These are phyloP conservation scores for Coptodon rendalli DNA, from an alignment of 2,113 vertebrate species.

Conservation along the genomic window DNA sequence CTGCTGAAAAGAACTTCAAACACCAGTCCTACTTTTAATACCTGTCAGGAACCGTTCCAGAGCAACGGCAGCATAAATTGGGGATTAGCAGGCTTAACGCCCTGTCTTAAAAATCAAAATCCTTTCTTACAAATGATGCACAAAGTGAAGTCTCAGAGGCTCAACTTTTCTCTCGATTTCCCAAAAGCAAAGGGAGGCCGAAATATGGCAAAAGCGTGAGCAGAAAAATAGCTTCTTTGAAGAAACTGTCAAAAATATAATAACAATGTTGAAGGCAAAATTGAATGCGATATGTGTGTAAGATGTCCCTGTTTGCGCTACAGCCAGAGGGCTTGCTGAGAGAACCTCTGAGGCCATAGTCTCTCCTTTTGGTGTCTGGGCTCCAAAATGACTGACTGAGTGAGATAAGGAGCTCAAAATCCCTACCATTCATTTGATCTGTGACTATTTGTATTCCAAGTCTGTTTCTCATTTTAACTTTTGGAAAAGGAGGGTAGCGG, in stretches of 20 bases:
- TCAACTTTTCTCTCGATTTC: neutral
- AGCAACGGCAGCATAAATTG: neutral
- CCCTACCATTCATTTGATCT: constrained; percentile 50
- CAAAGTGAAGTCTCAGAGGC: neutral
- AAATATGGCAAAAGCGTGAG: neutral
- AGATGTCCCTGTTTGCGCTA: neutral
- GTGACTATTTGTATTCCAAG: constrained; percentile 60
- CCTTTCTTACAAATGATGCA: neutral
- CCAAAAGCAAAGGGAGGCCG: neutral
- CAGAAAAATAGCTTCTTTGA: neutral
- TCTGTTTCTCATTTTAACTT: constrained; percentile 57
- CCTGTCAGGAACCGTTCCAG: constrained; percentile 16
- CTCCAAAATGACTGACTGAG: constrained; percentile 53
- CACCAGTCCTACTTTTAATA: constrained; percentile 19
- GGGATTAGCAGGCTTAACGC: constrained; percentile 4
- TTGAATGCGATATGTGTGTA: neutral
- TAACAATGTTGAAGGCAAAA: neutral
- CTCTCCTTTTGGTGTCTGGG: constrained; percentile 30
- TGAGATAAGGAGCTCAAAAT: constrained; percentile 55
- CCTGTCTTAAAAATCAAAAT: constrained; percentile 9
- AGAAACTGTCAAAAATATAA: neutral
- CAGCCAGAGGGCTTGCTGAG: neutral
- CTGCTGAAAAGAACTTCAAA: constrained; percentile 25
- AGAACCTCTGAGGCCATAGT: constrained; percentile 3
- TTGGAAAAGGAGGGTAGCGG: constrained; percentile 34